A percentile compares a stretch with the other conserved stretches of the same genome.
phyloP scores from a whole-genome alignment of 2,797 vertebrate genomes.

The Anguilla megastoma region DNA sequence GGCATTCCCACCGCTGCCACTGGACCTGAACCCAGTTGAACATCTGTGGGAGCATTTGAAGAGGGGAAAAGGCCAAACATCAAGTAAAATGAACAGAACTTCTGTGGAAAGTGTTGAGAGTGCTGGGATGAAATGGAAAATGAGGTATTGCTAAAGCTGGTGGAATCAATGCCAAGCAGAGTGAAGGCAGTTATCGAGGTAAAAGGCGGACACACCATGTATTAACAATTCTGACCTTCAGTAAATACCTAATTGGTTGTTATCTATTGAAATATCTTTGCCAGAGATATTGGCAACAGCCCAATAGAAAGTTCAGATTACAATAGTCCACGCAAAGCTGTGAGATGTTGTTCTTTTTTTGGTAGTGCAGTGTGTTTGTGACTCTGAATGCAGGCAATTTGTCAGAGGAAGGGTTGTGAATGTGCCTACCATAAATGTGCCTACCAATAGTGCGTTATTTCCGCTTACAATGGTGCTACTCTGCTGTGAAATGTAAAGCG shows the following conservation, averaged over 20 bases:
- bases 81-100: not conserved
- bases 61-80: not conserved
- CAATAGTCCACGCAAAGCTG: not conserved
- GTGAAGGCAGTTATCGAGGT: not conserved
- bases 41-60: not conserved
- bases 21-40: not conserved
- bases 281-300: not conserved
- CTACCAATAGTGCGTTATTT: not conserved
- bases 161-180: not conserved
- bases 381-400: not conserved
- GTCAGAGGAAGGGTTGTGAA: not conserved
- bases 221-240: not conserved
- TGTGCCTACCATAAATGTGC: not conserved
- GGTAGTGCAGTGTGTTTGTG: not conserved
- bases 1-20: not conserved
- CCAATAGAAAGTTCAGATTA: not conserved
- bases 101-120: not conserved
- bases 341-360: not conserved
- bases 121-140: not conserved
- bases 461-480: constrained; percentile 35
- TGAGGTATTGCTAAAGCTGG: not conserved
- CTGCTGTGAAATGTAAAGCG: not conserved
- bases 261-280: not conserved
- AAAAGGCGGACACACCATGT: not conserved
- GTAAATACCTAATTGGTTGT: not conserved